Evolutionary conservation across 2,888 invertebrate species (phyloP).

Genomic region (Dynastes tityus): DNA sequence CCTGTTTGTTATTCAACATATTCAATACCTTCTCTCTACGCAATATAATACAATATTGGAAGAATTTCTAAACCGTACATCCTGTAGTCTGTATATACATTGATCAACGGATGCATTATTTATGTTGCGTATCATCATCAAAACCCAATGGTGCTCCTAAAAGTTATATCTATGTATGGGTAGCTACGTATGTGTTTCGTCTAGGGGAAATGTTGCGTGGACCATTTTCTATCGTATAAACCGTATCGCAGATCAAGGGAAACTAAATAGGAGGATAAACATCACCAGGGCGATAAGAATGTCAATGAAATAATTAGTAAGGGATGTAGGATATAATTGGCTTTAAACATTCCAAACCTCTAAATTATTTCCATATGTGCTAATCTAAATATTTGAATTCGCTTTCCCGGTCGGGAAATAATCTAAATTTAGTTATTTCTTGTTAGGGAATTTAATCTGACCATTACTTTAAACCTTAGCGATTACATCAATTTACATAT

Average conservation of each 20-base stretch:
- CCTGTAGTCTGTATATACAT: not conserved
- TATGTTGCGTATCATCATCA: slow-evolving; percentile 19
- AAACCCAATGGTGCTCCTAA: slow-evolving; percentile 6
- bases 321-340: slow-evolving; percentile 34
- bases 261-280: slow-evolving; percentile 41
- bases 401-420: slow-evolving; percentile 20
- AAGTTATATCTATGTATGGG: slow-evolving; percentile 14
- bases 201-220: slow-evolving; percentile 24
- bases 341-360: slow-evolving; percentile 33
- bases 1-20: no score
- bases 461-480: not conserved
- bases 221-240: slow-evolving; percentile 21
- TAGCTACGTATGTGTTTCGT: slow-evolving; percentile 5
- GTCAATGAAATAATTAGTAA: slow-evolving; percentile 38
- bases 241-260: slow-evolving; percentile 18
- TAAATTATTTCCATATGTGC: slow-evolving; percentile 43
- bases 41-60: no score
- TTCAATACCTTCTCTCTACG: no score
- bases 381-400: slow-evolving; percentile 33
- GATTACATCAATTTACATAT: slow-evolving; percentile 15
- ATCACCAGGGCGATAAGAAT: slow-evolving; percentile 36
- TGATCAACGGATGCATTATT: slow-evolving; percentile 21
- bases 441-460: slow-evolving; percentile 4
- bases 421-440: slow-evolving; percentile 44
- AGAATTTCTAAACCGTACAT: no score